Evolutionary conservation across 2,797 vertebrate genomes (phyloP).

Genomic region (Aselliscus stoliczkanus): DNA sequence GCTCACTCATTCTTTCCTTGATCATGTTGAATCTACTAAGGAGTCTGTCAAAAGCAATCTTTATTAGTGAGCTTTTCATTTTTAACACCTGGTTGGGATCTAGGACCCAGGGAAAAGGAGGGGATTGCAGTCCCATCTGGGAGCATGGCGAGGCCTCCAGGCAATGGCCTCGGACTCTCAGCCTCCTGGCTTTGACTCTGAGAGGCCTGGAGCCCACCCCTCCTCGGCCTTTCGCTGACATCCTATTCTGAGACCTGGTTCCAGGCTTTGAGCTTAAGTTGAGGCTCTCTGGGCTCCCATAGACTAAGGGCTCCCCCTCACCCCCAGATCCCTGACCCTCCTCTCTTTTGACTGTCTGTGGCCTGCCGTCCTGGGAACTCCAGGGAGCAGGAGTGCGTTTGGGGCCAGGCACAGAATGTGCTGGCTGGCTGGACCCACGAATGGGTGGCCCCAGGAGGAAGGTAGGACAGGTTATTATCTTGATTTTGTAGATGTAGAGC

Average conservation of each 20-base stretch:
- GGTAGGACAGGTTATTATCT: too few species aligned
- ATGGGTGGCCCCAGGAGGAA: not conserved
- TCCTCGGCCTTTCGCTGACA: not conserved
- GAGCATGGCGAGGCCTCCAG: fast-evolving
- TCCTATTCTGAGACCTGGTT: not conserved
- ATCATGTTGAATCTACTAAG: not conserved
- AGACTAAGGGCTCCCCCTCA: not conserved
- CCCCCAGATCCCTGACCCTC: not conserved
- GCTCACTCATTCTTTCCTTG: not conserved
- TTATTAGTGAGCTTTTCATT: not conserved
- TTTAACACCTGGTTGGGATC: fast-evolving
- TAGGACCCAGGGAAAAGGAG: not conserved
- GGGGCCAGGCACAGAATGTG: not conserved
- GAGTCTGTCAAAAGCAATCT: not conserved
- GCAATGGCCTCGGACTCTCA: not conserved
- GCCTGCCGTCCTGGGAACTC: not conserved
- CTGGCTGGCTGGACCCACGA: not conserved
- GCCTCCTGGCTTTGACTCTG: not conserved
- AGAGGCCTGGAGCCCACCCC: not conserved
- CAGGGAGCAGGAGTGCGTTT: not conserved
- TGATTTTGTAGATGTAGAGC: not conserved
- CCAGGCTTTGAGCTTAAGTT: not conserved
- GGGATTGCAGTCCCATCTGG: fast-evolving
- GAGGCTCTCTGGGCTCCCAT: fast-evolving
- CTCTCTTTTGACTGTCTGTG: not conserved